These are phyloP conservation scores for Tenthredo mesomela DNA, from an alignment of 2,888 invertebrate species.

Conservation along the genomic window DNA sequence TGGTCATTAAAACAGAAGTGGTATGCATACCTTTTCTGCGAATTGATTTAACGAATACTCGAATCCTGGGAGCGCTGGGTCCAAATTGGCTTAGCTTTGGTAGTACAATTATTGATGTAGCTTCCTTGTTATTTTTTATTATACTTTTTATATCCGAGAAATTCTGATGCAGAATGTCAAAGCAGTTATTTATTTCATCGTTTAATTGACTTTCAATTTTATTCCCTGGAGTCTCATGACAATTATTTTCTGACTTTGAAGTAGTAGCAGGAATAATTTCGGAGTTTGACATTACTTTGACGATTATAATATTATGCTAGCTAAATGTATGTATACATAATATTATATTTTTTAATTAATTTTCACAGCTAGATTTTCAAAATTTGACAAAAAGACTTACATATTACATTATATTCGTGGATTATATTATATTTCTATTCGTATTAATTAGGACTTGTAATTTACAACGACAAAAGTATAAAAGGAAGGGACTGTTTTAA, in stretches of 20 bases:
- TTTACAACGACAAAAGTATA: neutral
- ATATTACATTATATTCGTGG: neutral
- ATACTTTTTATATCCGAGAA: constrained; percentile 29
- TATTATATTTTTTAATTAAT: neutral
- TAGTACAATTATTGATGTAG: neutral
- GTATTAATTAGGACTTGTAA: neutral
- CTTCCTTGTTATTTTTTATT: constrained; percentile 24
- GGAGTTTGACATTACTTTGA: constrained; percentile 15
- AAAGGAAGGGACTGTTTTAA: constrained; percentile 6
- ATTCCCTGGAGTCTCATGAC: neutral
- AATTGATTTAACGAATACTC: constrained; percentile 40
- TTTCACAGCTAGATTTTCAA: neutral
- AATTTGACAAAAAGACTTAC: neutral
- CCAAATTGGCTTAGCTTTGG: constrained; percentile 15
- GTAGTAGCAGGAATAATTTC: neutral
- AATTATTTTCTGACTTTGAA: constrained; percentile 22
- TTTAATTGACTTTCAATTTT: constrained; percentile 12
- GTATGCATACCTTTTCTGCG: constrained; percentile 19
- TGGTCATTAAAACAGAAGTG: constrained; percentile 21
- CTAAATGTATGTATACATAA: neutral
- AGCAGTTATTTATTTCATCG: constrained; percentile 21
- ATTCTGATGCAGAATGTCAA: constrained; percentile 8
- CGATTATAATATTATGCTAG: constrained; percentile 15
- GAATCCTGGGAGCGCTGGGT: constrained; percentile 21
- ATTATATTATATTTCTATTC: neutral